Base-by-base conservation (phyloP, 2,888 invertebrate genomes). In the Microchrysa polita region DNA sequence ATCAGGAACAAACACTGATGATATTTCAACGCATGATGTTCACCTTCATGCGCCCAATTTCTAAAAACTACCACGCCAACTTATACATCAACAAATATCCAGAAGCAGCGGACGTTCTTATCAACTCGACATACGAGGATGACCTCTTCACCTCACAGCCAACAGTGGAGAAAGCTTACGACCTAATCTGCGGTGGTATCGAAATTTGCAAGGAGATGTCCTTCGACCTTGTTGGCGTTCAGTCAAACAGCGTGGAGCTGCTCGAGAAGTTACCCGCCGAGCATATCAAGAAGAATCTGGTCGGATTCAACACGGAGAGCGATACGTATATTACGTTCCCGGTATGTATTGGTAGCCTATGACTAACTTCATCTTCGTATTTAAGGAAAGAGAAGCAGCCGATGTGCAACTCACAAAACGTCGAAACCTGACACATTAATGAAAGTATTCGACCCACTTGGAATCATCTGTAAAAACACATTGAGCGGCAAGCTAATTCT, bases 221-320 rank as follows among this genome's bases (percentile, higher is more conserved):
- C 2, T 53, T 53, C 18, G 53, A 53, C 9, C 53, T 53, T 16
- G 53, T 53, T 53, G 53, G 53, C 9, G 53, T 53, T 53, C 53
- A 53, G 9, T 53, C 53, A 2, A 53, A 53, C 9, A 53, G 53
- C 53, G 5, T 16, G 2, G 53, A 53, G n/a, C 53, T 53, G 2
- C n/a, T 53, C 7, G 53, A 53, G n/a, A 18, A 53, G 53, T 9
- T 53, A 5, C 18, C 53, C 53, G 9, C 53, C 53, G 9, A 53
- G 9, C 53, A 53, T 53, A 34, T 34, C 27, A 34, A 34, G 27
- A 7, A 34, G 2, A 34, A 34, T 5, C 27, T 34, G 2, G 7
- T 34, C 27, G 27, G 27, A 34, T 34, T 34, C 27, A 7, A 34
- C 7, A 7, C 7, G 4, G 7, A 34, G 7, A 34, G 27, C 27